Conservation (phyloP, 1,140 invertebrate species). For the Drosophila triauraria region DNA sequence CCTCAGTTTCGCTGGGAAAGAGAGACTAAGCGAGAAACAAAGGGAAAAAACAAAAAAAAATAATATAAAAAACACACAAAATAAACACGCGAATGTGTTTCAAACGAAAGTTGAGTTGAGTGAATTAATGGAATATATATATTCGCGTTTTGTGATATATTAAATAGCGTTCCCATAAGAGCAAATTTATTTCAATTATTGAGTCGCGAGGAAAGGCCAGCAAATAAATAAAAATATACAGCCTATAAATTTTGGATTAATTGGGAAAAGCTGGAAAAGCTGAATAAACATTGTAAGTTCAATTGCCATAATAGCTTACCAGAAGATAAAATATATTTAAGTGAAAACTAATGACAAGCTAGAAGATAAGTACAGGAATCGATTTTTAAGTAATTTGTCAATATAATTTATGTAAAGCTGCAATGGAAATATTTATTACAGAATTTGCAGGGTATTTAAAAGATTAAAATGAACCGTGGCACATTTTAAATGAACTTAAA, state of each 20-base stretch:
- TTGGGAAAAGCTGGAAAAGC: slow-evolving; percentile 7
- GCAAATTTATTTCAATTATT: slow-evolving; percentile 38
- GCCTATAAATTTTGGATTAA: slow-evolving; percentile 32
- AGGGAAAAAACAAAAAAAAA: slow-evolving; percentile 35
- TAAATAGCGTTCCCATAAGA: slow-evolving; percentile 46
- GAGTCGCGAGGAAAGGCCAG: slow-evolving; percentile 7
- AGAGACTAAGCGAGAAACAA: slow-evolving; percentile 44
- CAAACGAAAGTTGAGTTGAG: slow-evolving; percentile 64
- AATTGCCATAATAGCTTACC: not conserved
- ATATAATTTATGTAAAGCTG: too few species aligned
- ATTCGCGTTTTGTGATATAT: slow-evolving; percentile 39
- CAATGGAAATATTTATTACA: not conserved
- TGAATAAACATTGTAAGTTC: slow-evolving; percentile 27
- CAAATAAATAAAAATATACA: slow-evolving; percentile 26
- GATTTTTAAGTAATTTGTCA: too few species aligned
- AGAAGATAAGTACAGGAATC: not conserved
- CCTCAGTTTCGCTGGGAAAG: slow-evolving; percentile 30
- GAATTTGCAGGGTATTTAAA: not conserved
- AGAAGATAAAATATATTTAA: not conserved
- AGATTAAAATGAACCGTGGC: not conserved
- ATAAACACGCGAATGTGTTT: slow-evolving; percentile 69
- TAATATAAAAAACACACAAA: slow-evolving; percentile 44
- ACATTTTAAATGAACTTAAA: too few species aligned
- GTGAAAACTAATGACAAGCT: not conserved
- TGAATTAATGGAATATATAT: slow-evolving; percentile 53